Base-by-base conservation (phyloP, 2,888 invertebrate genomes). In the Cinara cedri region DNA sequence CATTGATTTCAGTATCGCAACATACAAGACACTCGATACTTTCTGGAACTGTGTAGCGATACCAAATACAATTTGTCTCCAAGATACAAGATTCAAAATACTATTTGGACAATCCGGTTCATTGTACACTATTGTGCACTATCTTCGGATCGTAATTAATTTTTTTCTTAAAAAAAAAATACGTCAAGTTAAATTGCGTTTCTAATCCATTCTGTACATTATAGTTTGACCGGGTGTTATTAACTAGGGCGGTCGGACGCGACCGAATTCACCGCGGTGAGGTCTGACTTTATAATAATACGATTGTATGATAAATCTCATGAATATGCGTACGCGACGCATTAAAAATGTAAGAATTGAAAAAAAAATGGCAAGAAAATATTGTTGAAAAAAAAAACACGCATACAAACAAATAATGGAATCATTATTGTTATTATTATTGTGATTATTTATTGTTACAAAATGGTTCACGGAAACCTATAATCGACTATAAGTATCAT, bases 391-490 rank as follows among this genome's bases (percentile, higher is more conserved):
- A 34, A 54, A 34, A 34, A 72, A 51, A 70, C 21, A 49, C 6
- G 34, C 6, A 65, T 26, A 74, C 49, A 49, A 49, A 72, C 62
- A 72, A 72, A 72, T 72, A 72, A 72, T 72, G 49, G 26, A 62
- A 72, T 19, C 51, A 62, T 72, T 62, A 62, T 34, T 34, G 34
- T 3, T 34, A 34, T 6, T n/a, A n/a, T n/a, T n/a, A n/a, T 34
- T 6, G 34, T 34, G n/a, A 34, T 34, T 34, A 34, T 34, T 71
- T 57, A 71, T 75, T 75, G 24, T 65, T 54, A 65, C 54, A 65
- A 65, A 65, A 75, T 24, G 55, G 65, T 66, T 66, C 65, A 75
- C 65, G 72, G 72, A 72, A 44, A 72, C 60, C 16, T 10, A 74
- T 34, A 34, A 34, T 6, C 34, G 34, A 34, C 34, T 34, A 6